A percentile compares a stretch with the other conserved stretches of the same genome.
Evolutionary conservation across 2,888 invertebrate species (phyloP).

Genomic region (Latrodectus elegans): DNA sequence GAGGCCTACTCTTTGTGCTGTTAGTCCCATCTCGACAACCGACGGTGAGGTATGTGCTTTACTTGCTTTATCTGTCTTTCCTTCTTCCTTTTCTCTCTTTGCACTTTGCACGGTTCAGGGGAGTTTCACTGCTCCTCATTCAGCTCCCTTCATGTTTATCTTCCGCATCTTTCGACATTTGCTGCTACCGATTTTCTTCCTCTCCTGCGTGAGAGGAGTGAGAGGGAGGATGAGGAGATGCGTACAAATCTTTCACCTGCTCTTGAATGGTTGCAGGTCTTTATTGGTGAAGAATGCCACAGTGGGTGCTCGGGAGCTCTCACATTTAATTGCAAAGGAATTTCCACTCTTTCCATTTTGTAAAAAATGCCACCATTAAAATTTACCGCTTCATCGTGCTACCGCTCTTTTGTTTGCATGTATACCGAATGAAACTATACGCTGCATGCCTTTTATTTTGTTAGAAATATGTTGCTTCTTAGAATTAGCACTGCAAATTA

Average conservation of each 20-base stretch:
- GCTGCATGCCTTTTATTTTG: too few species aligned
- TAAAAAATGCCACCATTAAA: too few species aligned
- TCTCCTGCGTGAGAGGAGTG: constrained; percentile 4
- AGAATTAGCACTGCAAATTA: too few species aligned
- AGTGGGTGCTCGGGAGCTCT: constrained; percentile 20
- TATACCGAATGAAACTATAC: too few species aligned
- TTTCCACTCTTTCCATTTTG: too few species aligned
- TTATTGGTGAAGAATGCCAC: constrained; percentile 31
- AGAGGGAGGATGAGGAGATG: background rate
- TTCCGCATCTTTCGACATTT: constrained; percentile 6
- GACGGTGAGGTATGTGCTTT: constrained; percentile 59
- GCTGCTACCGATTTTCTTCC: constrained; percentile 1
- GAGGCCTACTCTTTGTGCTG: constrained; percentile 46
- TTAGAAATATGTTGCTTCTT: too few species aligned
- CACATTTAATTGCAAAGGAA: constrained; percentile 13
- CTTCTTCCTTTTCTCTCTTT: constrained; percentile 20
- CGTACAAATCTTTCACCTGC: constrained; percentile 36
- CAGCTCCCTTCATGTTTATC: background rate
- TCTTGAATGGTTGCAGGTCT: constrained; percentile 37
- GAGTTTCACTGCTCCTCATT: background rate
- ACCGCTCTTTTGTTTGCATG: too few species aligned
- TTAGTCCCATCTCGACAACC: constrained; percentile 63
- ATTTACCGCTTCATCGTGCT: too few species aligned
- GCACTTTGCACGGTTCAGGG: background rate
- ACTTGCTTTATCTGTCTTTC: background rate